These are phyloP conservation scores for Tetragnatha montana DNA, from an alignment of 2,888 invertebrate species.

Conservation along the genomic window DNA sequence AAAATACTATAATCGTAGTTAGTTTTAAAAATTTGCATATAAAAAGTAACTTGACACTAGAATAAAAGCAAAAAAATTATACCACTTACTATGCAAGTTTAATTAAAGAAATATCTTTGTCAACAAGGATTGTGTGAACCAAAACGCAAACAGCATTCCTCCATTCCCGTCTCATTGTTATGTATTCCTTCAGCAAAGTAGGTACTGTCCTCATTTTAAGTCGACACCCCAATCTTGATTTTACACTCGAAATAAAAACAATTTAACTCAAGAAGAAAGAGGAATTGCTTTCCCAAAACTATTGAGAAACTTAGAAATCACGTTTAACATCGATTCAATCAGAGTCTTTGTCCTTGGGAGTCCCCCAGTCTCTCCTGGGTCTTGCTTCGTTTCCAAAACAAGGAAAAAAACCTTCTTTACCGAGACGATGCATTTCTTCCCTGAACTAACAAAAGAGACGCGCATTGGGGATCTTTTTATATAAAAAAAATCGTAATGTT, in stretches of 20 bases:
- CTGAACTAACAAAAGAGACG: not conserved
- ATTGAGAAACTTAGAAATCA: not conserved
- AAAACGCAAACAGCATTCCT: no score
- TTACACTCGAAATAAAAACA: not conserved
- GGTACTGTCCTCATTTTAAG: no score
- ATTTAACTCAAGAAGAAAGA: not conserved
- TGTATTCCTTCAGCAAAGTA: no score
- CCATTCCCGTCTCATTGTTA: no score
- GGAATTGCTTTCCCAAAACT: slow-evolving; percentile 2
- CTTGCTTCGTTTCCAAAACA: not conserved
- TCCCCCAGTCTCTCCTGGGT: slow-evolving; percentile 8
- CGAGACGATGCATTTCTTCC: not conserved
- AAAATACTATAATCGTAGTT: no score
- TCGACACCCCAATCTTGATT: not conserved
- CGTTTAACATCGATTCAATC: slow-evolving; percentile 40
- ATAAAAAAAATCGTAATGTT: not conserved
- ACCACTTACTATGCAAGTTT: no score
- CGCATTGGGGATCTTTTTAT: not conserved
- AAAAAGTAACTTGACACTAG: no score
- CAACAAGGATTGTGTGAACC: no score
- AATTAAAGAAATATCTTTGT: no score
- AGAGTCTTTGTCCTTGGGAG: slow-evolving; percentile 28
- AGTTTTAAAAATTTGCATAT: no score
- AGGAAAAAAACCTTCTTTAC: slow-evolving; percentile 1
- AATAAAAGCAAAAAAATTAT: no score